These are phyloP conservation scores for Proterorhinus semilunaris DNA, from an alignment of 2,113 vertebrate species.

Conservation along the genomic window DNA sequence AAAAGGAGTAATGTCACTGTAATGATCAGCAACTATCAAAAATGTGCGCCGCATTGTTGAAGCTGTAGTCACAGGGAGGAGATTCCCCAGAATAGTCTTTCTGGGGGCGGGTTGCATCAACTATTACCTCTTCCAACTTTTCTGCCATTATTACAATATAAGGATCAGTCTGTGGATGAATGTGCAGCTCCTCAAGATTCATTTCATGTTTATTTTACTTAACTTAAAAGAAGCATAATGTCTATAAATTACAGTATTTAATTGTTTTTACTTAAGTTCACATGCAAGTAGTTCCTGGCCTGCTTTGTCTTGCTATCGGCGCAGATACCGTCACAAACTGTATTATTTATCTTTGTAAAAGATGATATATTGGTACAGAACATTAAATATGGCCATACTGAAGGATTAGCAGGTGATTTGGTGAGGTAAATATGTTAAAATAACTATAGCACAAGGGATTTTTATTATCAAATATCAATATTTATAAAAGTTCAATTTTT, in stretches of 20 bases:
- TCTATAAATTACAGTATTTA: not conserved
- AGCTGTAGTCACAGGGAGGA: constrained; percentile 32
- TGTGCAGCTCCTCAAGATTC: constrained; percentile 6
- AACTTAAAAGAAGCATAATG: not conserved
- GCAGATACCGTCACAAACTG: not conserved
- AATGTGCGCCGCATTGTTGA: constrained; percentile 7
- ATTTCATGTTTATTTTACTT: constrained; percentile 7
- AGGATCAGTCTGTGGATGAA: not conserved
- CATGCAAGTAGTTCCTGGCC: constrained; percentile 1
- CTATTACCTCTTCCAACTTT: constrained; percentile 6
- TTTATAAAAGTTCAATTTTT: not conserved
- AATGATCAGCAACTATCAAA: constrained; percentile 18
- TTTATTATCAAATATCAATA: not conserved
- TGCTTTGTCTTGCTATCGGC: not conserved
- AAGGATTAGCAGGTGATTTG: not conserved
- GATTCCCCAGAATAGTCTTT: constrained; percentile 42
- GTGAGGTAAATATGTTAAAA: not conserved
- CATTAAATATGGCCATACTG: not conserved
- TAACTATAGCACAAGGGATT: not conserved
- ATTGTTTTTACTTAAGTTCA: constrained; percentile 3
- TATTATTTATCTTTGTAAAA: not conserved
- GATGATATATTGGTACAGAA: constrained; percentile 15
- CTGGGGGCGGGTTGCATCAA: constrained; percentile 21
- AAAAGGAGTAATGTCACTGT: constrained; percentile 27
- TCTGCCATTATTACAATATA: not conserved